phyloP scores from a whole-genome alignment of 1,140 invertebrate species.

The Idris sp. region DNA sequence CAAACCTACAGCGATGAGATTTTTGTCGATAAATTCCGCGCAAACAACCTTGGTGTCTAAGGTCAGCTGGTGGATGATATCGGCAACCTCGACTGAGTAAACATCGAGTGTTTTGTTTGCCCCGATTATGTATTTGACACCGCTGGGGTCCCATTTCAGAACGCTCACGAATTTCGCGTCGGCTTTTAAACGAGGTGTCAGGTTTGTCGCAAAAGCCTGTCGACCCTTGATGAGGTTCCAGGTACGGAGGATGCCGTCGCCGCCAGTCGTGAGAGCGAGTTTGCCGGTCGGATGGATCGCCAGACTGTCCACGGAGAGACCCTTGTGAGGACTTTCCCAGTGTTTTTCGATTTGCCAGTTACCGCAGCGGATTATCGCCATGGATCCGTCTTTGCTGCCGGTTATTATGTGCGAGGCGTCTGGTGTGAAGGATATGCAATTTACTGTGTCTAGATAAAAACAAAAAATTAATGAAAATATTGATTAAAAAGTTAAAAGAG shows the following conservation, averaged over 20 bases:
- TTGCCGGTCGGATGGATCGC: slow-evolving; percentile 93
- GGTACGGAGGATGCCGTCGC: slow-evolving; percentile 89
- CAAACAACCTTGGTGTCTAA: slow-evolving; percentile 82
- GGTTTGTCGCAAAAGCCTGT: slow-evolving; percentile 91
- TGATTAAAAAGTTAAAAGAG: no score
- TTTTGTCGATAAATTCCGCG: slow-evolving; percentile 81
- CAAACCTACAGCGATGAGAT: slow-evolving; percentile 83
- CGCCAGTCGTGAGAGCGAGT: slow-evolving; percentile 90
- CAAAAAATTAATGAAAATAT: no score
- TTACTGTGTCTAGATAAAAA: no score
- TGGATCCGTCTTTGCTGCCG: slow-evolving; percentile 89
- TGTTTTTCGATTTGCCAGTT: slow-evolving; percentile 91
- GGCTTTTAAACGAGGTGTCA: slow-evolving; percentile 81
- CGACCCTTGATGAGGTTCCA: slow-evolving; percentile 97
- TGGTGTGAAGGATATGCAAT: no score
- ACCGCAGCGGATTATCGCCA: slow-evolving; percentile 88
- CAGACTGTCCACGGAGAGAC: slow-evolving; percentile 83
- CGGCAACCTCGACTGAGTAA: slow-evolving; percentile 86
- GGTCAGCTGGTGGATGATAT: slow-evolving; percentile 80
- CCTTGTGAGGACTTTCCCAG: slow-evolving; percentile 86
- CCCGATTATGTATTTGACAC: slow-evolving; percentile 85
- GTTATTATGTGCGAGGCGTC: slow-evolving; percentile 88
- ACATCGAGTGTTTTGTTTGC: slow-evolving; percentile 85
- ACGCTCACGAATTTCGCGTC: slow-evolving; percentile 78
- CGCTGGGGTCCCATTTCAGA: slow-evolving; percentile 83